Base-by-base conservation (phyloP, 2,797 vertebrate genomes). In the Rhinichthys osculus region DNA sequence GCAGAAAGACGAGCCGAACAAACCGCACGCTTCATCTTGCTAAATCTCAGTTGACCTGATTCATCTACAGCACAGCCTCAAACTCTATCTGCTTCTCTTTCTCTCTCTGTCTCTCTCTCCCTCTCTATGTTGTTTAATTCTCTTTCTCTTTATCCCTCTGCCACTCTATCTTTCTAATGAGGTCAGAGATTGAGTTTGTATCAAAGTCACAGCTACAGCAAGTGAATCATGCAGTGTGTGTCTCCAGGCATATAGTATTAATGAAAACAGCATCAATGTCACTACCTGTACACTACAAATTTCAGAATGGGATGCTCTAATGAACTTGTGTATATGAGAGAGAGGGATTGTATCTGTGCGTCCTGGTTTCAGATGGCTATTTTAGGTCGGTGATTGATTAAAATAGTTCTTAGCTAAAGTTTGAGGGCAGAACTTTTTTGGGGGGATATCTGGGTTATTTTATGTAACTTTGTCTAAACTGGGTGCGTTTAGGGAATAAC, bases 341-440 rank as follows among this genome's bases (percentile, higher is more conserved):
- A 23, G 8, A 1, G 14, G 17, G 40, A 40, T n/a, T 40, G 57
- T 44, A 52, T 69, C 16, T 40, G 23, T 71, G 73, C 14, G 85
- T 42, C 89, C 89, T 90, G 87, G 85, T 83, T 89, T 87, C 70
- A 85, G 30, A 77, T n/a, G 42, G 83, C 83, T 90, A 90, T 90
- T 90, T 87, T 84, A 44, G 83, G 64, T 42, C 42, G n/a, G 52
- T 86, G 77, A 88, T 84, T 86, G 83, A 87, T 87, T 84, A 79
- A 84, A 88, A 70, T 81, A 82, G 67, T 78, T 71, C 30, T 35
- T 40, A 73, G 71, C 62, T 74, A 83, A 83, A 81, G 72, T 85
- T 85, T 71, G 38, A 85, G 86, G 83, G 27, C 50, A 81, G 81
- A 78, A 59, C 44, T 72, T 82, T 54, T 81, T 76, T 42, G 50